phyloP scores from a whole-genome alignment of 2,113 vertebrate genomes.

The Oncorhynchus clarkii region DNA sequence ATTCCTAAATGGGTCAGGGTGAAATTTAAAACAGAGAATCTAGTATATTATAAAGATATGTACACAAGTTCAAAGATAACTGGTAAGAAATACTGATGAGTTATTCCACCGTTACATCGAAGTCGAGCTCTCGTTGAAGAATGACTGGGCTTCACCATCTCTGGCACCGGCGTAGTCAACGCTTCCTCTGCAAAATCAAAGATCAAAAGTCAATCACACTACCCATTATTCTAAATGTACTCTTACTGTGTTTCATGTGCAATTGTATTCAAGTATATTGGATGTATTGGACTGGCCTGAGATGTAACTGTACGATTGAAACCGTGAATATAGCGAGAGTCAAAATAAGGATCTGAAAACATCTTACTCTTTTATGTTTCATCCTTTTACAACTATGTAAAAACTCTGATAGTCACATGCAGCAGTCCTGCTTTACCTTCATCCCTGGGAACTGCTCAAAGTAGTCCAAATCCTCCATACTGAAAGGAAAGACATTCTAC shows the following conservation, averaged over 20 bases:
- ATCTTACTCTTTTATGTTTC: too few relatives aligned
- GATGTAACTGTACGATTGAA: too few relatives aligned
- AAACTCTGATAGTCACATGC: background rate
- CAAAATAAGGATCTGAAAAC: background rate
- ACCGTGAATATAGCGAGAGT: too few relatives aligned
- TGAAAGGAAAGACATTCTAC: slow-evolving; percentile 47
- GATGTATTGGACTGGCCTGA: too few relatives aligned
- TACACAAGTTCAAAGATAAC: too few relatives aligned
- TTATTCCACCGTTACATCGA: slow-evolving; percentile 57
- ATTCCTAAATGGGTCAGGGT: too few relatives aligned
- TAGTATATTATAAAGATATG: background rate
- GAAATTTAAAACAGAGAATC: too few relatives aligned
- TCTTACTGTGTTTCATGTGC: background rate
- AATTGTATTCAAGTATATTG: background rate
- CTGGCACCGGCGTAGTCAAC: slow-evolving; percentile 1
- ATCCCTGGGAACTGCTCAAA: slow-evolving; percentile 41
- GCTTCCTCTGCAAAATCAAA: slow-evolving; percentile 47
- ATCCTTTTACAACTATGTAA: background rate
- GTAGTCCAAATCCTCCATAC: slow-evolving; percentile 44
- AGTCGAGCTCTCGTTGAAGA: slow-evolving; percentile 61
- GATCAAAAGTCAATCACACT: background rate
- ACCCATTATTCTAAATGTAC: background rate
- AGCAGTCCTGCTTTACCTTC: slow-evolving; percentile 51
- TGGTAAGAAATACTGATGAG: background rate
- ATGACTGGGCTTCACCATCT: slow-evolving; percentile 33